phyloP scores from a whole-genome alignment of 2,113 vertebrate species.

The Orycteropus afer region DNA sequence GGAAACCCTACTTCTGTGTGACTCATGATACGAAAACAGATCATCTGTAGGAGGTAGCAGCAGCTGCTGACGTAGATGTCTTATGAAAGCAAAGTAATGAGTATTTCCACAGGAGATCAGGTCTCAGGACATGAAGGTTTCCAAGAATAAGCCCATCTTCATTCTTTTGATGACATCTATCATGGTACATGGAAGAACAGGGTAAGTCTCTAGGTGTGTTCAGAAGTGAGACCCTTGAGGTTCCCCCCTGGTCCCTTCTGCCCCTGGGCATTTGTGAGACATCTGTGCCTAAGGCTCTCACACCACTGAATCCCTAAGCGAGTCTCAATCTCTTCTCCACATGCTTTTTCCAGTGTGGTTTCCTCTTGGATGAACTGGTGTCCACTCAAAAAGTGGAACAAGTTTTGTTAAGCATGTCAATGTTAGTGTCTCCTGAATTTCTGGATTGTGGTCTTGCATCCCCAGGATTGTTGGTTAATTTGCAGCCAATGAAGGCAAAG shows the following conservation, averaged over 20 bases:
- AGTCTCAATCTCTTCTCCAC: background rate
- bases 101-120: background rate
- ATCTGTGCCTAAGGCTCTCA: background rate
- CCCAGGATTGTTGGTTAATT: no score
- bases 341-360: background rate
- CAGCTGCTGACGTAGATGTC: background rate
- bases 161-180: background rate
- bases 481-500: background rate
- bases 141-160: background rate
- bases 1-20: background rate
- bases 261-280: no score
- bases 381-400: background rate
- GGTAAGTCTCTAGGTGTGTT: rapidly evolving
- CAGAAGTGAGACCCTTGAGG: no score
- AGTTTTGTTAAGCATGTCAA: background rate
- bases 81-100: background rate
- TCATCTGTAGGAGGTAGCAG: background rate
- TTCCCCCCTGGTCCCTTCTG: no score
- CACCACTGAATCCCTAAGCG: rapidly evolving
- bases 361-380: background rate
- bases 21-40: background rate
- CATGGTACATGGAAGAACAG: rapidly evolving
- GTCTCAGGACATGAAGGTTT: background rate
- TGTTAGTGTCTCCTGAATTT: background rate
- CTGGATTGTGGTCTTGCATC: background rate